Evolutionary conservation across 2,888 invertebrate genomes (phyloP).

Genomic region (Eupithecia inturbata): DNA sequence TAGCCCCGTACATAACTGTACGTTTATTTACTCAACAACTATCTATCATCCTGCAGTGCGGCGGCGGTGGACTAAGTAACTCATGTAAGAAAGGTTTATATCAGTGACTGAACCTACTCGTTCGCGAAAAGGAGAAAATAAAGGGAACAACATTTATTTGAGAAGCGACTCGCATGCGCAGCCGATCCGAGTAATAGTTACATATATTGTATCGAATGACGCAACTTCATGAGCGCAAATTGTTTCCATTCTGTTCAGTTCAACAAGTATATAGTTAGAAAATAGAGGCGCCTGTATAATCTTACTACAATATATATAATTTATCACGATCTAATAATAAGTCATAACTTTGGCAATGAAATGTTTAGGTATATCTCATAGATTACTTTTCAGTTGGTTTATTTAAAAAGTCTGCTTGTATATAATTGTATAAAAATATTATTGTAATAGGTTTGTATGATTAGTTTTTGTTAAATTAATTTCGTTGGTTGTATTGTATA

Average conservation of each 20-base stretch:
- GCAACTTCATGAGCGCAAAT: conserved; percentile 38
- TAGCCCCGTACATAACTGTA: no score
- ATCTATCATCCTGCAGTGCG: background rate
- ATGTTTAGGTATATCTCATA: no score
- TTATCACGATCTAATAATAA: no score
- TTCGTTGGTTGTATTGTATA: no score
- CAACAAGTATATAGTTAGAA: conserved; percentile 10
- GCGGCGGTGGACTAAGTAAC: background rate
- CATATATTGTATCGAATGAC: conserved; percentile 46
- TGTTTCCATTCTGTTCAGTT: conserved; percentile 9
- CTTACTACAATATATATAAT: background rate
- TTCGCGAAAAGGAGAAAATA: conserved; percentile 17
- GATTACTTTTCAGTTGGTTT: no score
- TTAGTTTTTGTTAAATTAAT: no score
- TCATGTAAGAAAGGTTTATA: background rate
- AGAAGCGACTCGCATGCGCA: conserved; percentile 32
- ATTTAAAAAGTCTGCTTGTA: no score
- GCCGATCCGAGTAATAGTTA: conserved; percentile 48
- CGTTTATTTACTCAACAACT: no score
- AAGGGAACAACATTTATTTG: conserved; percentile 28
- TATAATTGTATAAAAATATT: no score
- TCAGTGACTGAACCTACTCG: conserved; percentile 16
- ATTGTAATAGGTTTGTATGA: no score
- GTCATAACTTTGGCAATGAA: no score
- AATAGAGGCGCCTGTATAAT: background rate